Percentiles rank a stretch among this genome's conserved stretches.
Conservation (phyloP, 1,140 invertebrate species). For the Musca vetustissima region DNA sequence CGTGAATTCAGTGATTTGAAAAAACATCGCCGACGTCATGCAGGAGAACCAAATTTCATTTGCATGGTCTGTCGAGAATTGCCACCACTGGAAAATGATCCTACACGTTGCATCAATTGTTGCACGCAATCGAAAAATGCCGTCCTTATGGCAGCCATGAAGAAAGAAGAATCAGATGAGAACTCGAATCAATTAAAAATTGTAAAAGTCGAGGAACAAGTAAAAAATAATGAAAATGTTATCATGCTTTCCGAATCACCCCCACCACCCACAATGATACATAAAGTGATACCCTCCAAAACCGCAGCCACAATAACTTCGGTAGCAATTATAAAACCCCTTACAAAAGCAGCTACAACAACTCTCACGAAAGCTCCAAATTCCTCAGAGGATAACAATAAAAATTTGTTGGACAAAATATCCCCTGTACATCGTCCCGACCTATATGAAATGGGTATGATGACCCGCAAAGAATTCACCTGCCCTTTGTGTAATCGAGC, state of each 20-base stretch:
- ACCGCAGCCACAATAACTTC: not conserved
- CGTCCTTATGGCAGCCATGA: slow-evolving; percentile 22
- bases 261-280: not conserved
- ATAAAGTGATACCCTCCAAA: not conserved
- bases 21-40: slow-evolving; percentile 60
- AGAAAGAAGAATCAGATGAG: not conserved
- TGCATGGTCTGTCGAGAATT: slow-evolving; percentile 57
- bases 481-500: slow-evolving; percentile 49
- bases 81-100: slow-evolving; percentile 42
- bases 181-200: too few relatives aligned
- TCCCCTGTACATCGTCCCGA: slow-evolving; percentile 21
- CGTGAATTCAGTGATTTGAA: slow-evolving; percentile 60
- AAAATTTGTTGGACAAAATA: slow-evolving; percentile 26
- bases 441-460: slow-evolving; percentile 10
- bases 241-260: too few relatives aligned
- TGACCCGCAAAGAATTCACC: slow-evolving; percentile 35
- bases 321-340: not conserved
- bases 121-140: slow-evolving; percentile 35
- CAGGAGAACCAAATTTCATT: slow-evolving; percentile 62
- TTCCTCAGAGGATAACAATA: not conserved
- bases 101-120: slow-evolving; percentile 45
- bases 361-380: too few relatives aligned
- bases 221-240: too few relatives aligned
- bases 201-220: too few relatives aligned
- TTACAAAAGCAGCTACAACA: not conserved